Percentiles rank a stretch among this genome's conserved stretches.
Conservation (phyloP, 2,113 vertebrate genomes). For the Archilochus colubris region DNA sequence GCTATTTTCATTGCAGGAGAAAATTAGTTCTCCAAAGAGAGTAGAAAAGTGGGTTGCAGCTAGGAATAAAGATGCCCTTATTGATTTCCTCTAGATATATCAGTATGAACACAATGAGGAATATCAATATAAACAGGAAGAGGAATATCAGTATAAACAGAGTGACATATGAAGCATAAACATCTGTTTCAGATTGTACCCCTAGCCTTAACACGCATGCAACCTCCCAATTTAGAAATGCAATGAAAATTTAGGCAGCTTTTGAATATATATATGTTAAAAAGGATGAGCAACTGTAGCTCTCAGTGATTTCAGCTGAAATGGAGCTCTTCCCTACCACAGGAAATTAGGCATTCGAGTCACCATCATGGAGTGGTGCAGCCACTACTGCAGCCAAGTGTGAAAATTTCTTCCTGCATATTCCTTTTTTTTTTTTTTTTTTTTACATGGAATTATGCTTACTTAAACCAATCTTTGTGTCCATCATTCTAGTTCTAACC, state of each 20-base stretch:
- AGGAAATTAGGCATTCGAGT: background rate
- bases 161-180: fast-evolving
- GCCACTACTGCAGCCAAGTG: background rate
- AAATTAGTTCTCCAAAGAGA: background rate
- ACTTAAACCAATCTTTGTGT: background rate
- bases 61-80: background rate
- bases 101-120: too few species aligned
- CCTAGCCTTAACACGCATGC: background rate
- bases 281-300: background rate
- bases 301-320: background rate
- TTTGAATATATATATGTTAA: background rate
- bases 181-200: background rate
- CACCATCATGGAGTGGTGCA: too few species aligned
- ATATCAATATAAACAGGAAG: background rate
- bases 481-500: background rate
- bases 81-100: background rate
- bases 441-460: background rate
- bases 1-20: background rate
- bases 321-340: background rate
- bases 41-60: background rate
- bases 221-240: background rate
- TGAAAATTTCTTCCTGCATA: background rate
- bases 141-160: background rate
- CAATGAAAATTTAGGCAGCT: background rate
- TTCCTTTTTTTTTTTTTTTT: background rate